These are phyloP conservation scores for Atlantisia rogersi DNA, from an alignment of 2,113 vertebrate genomes.

Conservation along the genomic window DNA sequence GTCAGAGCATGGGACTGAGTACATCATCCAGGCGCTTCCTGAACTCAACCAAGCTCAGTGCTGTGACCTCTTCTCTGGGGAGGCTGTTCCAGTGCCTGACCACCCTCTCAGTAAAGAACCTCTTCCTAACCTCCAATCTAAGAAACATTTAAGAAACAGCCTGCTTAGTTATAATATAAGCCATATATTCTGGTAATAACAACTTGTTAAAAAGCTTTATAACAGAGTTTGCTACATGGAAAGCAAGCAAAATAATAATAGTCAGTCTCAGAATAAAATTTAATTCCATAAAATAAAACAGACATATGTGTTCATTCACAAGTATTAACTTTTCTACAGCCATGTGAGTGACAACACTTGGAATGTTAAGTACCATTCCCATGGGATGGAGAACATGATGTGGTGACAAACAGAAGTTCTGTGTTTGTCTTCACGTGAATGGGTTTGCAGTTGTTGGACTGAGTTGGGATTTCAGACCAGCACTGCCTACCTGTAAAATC, in stretches of 20 bases:
- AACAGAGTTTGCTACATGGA: background rate
- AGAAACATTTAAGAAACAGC: background rate
- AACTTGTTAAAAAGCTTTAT: fast-evolving
- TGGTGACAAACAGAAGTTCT: fast-evolving
- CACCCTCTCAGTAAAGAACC: too few relatives aligned
- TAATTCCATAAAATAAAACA: background rate
- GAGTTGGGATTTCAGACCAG: background rate
- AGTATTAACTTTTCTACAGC: background rate
- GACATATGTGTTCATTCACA: background rate
- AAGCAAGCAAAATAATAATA: background rate
- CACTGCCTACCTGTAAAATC: background rate
- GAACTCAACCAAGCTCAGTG: too few relatives aligned
- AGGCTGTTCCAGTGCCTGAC: too few relatives aligned
- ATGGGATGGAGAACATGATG: background rate
- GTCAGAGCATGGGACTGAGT: too few relatives aligned
- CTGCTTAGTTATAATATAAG: background rate
- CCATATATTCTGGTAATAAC: background rate
- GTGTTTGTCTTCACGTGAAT: fast-evolving
- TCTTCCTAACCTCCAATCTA: too few relatives aligned
- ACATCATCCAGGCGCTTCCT: too few relatives aligned
- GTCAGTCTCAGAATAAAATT: background rate
- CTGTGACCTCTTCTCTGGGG: too few relatives aligned
- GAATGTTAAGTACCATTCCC: background rate
- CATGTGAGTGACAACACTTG: background rate
- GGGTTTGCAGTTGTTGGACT: background rate